These are phyloP conservation scores for Mugil cephalus DNA, from an alignment of 2,113 vertebrate genomes.

Conservation along the genomic window DNA sequence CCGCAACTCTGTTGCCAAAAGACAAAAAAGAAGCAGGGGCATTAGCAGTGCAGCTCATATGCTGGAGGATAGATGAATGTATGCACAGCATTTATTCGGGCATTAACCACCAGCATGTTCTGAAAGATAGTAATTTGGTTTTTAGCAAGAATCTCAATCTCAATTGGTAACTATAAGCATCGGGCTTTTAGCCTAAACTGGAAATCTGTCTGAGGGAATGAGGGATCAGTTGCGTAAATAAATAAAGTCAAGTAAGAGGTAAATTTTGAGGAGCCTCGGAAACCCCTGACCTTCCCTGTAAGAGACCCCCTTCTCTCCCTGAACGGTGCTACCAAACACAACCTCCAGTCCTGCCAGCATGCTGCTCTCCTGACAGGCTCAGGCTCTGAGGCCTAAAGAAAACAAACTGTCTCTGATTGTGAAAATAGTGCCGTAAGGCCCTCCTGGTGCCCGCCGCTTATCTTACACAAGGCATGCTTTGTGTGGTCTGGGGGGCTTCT, in stretches of 20 bases:
- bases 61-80: slow-evolving; percentile 32
- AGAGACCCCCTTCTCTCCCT: slow-evolving; percentile 51
- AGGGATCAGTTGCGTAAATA: slow-evolving; percentile 66
- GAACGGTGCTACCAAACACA: slow-evolving; percentile 56
- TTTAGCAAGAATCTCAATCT: neutral
- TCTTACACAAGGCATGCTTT: slow-evolving; percentile 84
- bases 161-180: neutral
- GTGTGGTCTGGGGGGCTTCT: slow-evolving; percentile 72
- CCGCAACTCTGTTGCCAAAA: slow-evolving; percentile 66
- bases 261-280: slow-evolving; percentile 59
- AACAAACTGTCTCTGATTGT: slow-evolving; percentile 85
- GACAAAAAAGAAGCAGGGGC: slow-evolving; percentile 50
- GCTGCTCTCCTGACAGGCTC: slow-evolving; percentile 74
- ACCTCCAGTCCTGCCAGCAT: slow-evolving; percentile 63
- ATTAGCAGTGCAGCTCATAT: slow-evolving; percentile 36
- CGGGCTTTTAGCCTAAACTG: slow-evolving; percentile 27
- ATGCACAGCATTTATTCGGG: slow-evolving; percentile 7
- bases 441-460: slow-evolving; percentile 80
- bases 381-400: slow-evolving; percentile 80
- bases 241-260: slow-evolving; percentile 65
- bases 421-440: slow-evolving; percentile 81
- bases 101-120: slow-evolving; percentile 8
- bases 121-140: neutral
- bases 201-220: slow-evolving; percentile 33
- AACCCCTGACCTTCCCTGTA: slow-evolving; percentile 64